Evolutionary conservation across 1,140 invertebrate genomes (phyloP), one percentile per base, ranked within the genome.

Genomic region (Drosophila biarmipes): DNA sequence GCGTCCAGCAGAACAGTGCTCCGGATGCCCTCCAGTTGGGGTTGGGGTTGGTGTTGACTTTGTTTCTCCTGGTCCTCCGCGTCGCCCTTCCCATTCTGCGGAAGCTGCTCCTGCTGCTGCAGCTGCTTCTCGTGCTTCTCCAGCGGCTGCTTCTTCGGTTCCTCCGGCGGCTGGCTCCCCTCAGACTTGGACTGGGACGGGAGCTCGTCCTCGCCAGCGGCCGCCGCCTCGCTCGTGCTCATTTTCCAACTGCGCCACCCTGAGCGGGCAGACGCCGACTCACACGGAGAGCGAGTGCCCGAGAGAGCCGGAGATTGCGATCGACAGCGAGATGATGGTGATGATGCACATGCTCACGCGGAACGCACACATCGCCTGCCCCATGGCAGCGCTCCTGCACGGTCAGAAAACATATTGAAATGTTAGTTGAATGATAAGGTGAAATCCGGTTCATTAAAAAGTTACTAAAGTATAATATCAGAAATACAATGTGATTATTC

Each of bases 141-240:
- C 45, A 46, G 52, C 21, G 37, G 45, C 24, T 48, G n/a, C n/a
- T 69, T 40, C 19, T 48, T 68, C 37, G 67, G 45, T 2, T 68
- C 61, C 42, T 61, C 55, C 56, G 66, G 51, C 67, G 43, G 52
- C 58, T 62, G 51, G 46, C 38, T 14, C 7, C 53, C 52, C 59
- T 75, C 54, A 19, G 52, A 38, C 45, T 46, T 40, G 35, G 56
- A 2, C 29, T 35, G 12, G 34, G 12, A 10, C 29, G 29, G 29
- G 29, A 31, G 14, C 37, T 37, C 64, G 53, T 73, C 64, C 75
- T 79, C 59, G 19, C 43, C 73, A 34, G 45, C 59, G 53, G 61
- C 62, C 45, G 55, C 73, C 38, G 77, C 42, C 79, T 86, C 84
- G 52, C 75, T 66, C 15, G 58, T 66, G 71, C 84, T 87, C 82